Percentiles rank a stretch among this genome's conserved stretches.
phyloP scores from a whole-genome alignment of 2,888 invertebrate genomes.

The Melanargia galathea region DNA sequence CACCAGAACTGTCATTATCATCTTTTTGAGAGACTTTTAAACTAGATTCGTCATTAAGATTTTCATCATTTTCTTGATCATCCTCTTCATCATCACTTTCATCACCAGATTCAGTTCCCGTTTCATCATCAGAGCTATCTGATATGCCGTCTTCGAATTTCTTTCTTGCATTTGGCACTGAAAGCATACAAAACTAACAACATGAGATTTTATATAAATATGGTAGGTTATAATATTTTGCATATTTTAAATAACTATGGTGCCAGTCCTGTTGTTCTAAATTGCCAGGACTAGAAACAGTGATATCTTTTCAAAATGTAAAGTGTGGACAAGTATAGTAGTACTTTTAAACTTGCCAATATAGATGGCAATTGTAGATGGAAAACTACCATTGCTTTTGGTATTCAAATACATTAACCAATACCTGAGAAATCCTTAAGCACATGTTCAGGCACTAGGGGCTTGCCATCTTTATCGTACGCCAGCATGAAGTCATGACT shows the following conservation, averaged over 20 bases:
- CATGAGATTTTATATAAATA: background rate
- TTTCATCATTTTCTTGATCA: constrained; percentile 19
- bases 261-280: too few species aligned
- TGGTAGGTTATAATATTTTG: background rate
- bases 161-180: constrained; percentile 70
- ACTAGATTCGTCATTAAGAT: constrained; percentile 29
- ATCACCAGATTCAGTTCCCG: constrained; percentile 51
- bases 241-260: too few species aligned
- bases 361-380: too few species aligned
- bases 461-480: constrained; percentile 77
- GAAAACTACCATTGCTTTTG: too few species aligned
- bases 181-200: constrained; percentile 36
- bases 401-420: too few species aligned
- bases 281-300: too few species aligned
- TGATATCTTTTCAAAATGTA: too few species aligned
- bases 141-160: constrained; percentile 71
- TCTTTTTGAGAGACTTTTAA: constrained; percentile 37
- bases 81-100: constrained; percentile 45
- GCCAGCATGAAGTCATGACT: constrained; percentile 76
- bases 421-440: constrained; percentile 68
- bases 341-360: too few species aligned
- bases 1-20: constrained; percentile 53
- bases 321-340: too few species aligned
- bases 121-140: constrained; percentile 64
- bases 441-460: constrained; percentile 68